Conservation (phyloP, 2,113 vertebrate species). For the Felis catus region DNA sequence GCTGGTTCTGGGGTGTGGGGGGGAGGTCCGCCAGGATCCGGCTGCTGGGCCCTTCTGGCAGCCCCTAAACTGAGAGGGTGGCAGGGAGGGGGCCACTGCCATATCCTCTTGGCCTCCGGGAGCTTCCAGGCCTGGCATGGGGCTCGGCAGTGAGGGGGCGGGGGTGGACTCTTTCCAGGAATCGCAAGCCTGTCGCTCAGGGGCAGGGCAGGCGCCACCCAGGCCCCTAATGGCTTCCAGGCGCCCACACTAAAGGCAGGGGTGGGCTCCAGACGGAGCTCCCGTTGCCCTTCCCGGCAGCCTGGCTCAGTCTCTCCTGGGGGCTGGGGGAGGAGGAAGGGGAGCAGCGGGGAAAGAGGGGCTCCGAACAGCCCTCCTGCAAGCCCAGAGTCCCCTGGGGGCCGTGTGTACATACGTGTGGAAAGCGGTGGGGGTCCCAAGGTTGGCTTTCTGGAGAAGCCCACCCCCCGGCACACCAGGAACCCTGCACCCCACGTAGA, state of each 20-base stretch:
- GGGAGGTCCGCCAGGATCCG: not conserved
- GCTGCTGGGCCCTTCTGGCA: not conserved
- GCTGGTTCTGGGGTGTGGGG: not conserved
- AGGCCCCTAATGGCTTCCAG: conserved; percentile 72
- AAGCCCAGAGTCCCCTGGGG: not conserved
- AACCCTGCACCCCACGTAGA: not conserved
- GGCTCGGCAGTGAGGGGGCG: not conserved
- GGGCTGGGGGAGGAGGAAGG: too few species aligned
- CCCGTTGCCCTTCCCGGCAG: not conserved
- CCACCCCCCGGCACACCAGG: not conserved
- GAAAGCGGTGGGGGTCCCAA: not conserved
- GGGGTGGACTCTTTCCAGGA: conserved; percentile 4
- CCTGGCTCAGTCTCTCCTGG: not conserved
- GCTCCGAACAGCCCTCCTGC: not conserved
- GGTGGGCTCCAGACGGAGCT: not conserved
- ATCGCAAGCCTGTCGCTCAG: not conserved
- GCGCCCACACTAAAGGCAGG: not conserved
- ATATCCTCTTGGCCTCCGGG: not conserved
- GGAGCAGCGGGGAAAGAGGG: not conserved
- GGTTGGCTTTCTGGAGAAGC: not conserved
- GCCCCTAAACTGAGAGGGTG: not conserved
- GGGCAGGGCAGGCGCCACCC: conserved; percentile 15
- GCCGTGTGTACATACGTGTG: not conserved
- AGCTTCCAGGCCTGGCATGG: not conserved
- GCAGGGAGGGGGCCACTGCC: not conserved